Base-by-base conservation (phyloP, 2,888 invertebrate genomes). In the Eurois occulta region DNA sequence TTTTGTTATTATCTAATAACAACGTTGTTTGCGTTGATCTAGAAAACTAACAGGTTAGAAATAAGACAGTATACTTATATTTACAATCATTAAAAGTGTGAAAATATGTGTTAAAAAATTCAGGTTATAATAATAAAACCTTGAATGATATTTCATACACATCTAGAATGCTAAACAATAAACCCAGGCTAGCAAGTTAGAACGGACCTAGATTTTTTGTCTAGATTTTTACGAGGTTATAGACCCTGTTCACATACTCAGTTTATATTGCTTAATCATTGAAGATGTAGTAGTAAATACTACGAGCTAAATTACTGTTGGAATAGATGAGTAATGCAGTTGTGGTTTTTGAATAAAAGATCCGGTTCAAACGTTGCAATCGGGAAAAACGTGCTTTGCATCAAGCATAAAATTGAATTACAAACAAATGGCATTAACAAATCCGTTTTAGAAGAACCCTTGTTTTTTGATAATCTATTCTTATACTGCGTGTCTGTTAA, bases 201-300 rank as follows among this genome's bases (percentile, higher is more conserved):
- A 83, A 68, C 69, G 66, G 72, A 80, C 80, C 86, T 87, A 86
- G 87, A 77, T 87, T 86, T 86, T 87, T 85, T 85, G 78, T 52
- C 80, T 83, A 83, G 80, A 83, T 80, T 80, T 85, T 79, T 74
- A 74, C 18, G 80, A 85, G 86, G 83, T 86, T 76, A 52, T 70
- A 76, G 83, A 86, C 87, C 86, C 52, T 75, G 72, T 78, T 77
- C 77, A 77, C 72, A 72, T 58, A 75, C 62, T 75, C n/a, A 60
- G 75, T 78, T 55, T 64, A 71, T 85, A 72, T 81, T 55, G 78
- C 67, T 77, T 35, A 55, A 75, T 78, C 79, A 83, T 85, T 68
- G 68, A 64, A 64, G 70, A 66, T 69, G 46, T 65, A 55, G 69
- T 74, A 68, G 64, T 41, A 71, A 73, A 77, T 83, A 73, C 69